Evolutionary conservation across 1,140 invertebrate species (phyloP), one percentile per base, ranked within the genome.

Genomic region (Drosophila lowei): DNA sequence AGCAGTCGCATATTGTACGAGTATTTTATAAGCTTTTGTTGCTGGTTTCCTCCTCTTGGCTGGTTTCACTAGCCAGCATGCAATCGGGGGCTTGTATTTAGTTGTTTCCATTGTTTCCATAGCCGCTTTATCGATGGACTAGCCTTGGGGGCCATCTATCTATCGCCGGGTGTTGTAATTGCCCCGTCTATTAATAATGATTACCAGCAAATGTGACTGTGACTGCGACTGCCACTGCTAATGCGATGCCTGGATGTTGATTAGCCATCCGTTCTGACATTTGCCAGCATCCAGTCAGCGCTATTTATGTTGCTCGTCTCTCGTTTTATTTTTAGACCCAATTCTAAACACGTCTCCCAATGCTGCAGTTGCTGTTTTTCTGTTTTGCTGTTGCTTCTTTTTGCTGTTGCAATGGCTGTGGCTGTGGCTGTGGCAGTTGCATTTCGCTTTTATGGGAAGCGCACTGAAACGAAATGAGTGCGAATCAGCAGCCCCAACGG

Each of bases 151-250:
- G 68, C 34, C 64, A 25, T 43, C 30, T 38, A 41, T 23, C 46
- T 79, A 76, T 57, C 49, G 61, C 55, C 59, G 70, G 73, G 63
- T 81, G 68, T 77, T 81, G 80, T 85, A 85, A 88, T 88, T 85
- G 83, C 58, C 61, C 23, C 48, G 70, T 63, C 81, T 85, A 85
- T 85, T 85, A 85, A 86, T 85, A 85, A 81, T 81, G 83, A 86
- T 88, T 85, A 78, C 68, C 73, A 65, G 61, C 77, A 59, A 74
- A 74, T 54, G 50, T 60, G 52, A 77, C 67, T 68, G 52, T 61
- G 9, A 34, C 30, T 34, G 61, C 81, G 56, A 70, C 59, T 53
- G 42, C 66, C 16, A 61, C 56, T 57, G 11, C 71, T 21, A 65
- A 43, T 64, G 53, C 43, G 60, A 73, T 59, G 61, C 43, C 53